Percentiles rank a stretch among this genome's conserved stretches.
These are phyloP conservation scores for Sebastes schlegelii DNA, from an alignment of 2,113 vertebrate genomes.

Conservation along the genomic window DNA sequence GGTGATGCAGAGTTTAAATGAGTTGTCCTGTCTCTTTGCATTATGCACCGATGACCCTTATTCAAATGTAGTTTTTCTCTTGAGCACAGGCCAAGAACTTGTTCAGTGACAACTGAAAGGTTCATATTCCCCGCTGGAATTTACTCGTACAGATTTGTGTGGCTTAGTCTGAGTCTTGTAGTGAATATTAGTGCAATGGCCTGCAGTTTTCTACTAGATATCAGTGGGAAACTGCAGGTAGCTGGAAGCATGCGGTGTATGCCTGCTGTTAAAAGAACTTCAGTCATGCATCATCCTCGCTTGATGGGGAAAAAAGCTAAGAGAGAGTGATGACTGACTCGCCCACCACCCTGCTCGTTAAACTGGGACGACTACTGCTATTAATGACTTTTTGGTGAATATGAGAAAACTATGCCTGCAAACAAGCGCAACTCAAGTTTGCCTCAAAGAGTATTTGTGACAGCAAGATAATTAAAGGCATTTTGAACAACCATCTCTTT, in stretches of 20 bases:
- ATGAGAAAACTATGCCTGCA: constrained; percentile 40
- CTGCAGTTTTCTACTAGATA: neutral
- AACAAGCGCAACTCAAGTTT: constrained; percentile 43
- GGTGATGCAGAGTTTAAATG: constrained; percentile 53
- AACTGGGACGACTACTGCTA: constrained; percentile 46
- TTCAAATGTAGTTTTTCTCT: constrained; percentile 24
- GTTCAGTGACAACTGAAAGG: neutral
- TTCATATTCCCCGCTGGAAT: neutral
- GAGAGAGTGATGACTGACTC: constrained; percentile 28
- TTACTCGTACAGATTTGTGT: neutral
- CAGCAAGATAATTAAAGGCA: constrained; percentile 57
- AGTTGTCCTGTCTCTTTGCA: constrained; percentile 52
- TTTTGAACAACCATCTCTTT: constrained; percentile 53
- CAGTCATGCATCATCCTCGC: constrained; percentile 5
- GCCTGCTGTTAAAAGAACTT: constrained; percentile 19
- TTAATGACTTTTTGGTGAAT: constrained; percentile 33
- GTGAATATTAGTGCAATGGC: neutral
- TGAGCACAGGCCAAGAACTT: neutral
- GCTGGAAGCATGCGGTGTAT: neutral
- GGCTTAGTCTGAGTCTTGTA: neutral
- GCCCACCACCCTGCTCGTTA: constrained; percentile 28
- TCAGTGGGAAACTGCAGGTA: neutral
- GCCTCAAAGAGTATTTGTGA: constrained; percentile 39
- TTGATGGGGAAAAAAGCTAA: neutral
- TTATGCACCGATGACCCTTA: constrained; percentile 20